Evolutionary conservation across 2,797 vertebrate species (phyloP), one percentile per base, ranked within the genome.

Genomic region (Sebastolobus altivelis): DNA sequence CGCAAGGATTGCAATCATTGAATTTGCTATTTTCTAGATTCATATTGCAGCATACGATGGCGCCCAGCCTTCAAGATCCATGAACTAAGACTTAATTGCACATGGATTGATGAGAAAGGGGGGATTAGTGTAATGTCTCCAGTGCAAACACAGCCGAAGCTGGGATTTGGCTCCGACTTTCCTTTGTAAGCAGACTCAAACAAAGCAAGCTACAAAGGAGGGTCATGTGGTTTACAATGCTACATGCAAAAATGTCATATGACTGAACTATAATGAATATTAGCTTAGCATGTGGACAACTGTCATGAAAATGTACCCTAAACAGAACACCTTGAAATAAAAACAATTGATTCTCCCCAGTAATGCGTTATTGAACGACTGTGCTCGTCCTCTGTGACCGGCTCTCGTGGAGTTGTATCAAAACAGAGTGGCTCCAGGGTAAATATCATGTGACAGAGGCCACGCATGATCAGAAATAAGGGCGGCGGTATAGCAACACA

Each of bases 361-460:
- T 83, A 84, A 88, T 83, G 83, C 70, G 81, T 85, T 91, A 82
- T 83, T 86, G 81, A 88, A 80, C 75, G 29, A 81, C 59, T 43
- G 33, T 67, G 71, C 74, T 85, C 43, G 55, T 52, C 5, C 80
- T 83, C 67, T 58, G 22, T 20, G 61, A 79, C 68, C 66, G 43
- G 77, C 75, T 83, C 73, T 70, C 13, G 65, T 71, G 59, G 56
- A 86, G 89, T 94, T 93, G 87, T 88, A 92, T 91, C 92, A 94
- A 92, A 93, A 94, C 59, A 75, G 38, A 81, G 20, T 29, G 75
- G 81, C 88, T 89, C 77, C 80, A 68, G 91, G 90, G 87, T 84
- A 92, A 92, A 93, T 91, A 90, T 88, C 90, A 93, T 80, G 88
- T 90, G 91, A 92, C 87, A 16, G 70, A 74, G 56, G 71, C 65